These are phyloP conservation scores for Sympetrum striolatum DNA, from an alignment of 2,888 invertebrate species.

Conservation along the genomic window DNA sequence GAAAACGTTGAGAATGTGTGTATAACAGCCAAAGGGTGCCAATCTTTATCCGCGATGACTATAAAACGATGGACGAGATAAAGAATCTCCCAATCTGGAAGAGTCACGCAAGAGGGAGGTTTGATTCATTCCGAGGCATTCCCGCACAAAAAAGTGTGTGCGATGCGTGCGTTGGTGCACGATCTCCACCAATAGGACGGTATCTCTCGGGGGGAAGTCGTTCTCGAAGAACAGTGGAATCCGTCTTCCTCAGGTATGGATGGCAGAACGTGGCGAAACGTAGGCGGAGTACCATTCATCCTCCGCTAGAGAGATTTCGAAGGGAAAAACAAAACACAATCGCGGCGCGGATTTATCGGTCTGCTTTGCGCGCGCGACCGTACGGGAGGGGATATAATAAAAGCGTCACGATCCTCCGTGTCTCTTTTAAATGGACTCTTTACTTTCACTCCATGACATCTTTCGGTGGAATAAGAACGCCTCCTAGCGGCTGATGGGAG, in stretches of 20 bases:
- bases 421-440: neutral
- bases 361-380: neutral
- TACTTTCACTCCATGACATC: slow-evolving; percentile 41
- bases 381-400: neutral
- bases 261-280: neutral
- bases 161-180: neutral
- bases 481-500: neutral
- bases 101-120: slow-evolving; percentile 25
- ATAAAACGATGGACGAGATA: slow-evolving; percentile 34
- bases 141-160: neutral
- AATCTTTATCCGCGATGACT: slow-evolving; percentile 41
- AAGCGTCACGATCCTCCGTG: slow-evolving; percentile 21
- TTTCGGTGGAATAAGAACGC: neutral
- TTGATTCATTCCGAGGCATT: neutral
- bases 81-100: neutral
- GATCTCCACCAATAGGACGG: neutral
- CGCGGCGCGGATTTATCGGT: neutral
- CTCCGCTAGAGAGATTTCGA: neutral
- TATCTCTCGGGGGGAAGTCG: neutral
- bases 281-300: neutral
- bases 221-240: slow-evolving; percentile 17
- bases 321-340: neutral
- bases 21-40: slow-evolving; percentile 20
- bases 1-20: neutral
- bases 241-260: neutral